These are phyloP conservation scores for Rhodinocichla rosea DNA, from an alignment of 2,113 vertebrate genomes.

Conservation along the genomic window DNA sequence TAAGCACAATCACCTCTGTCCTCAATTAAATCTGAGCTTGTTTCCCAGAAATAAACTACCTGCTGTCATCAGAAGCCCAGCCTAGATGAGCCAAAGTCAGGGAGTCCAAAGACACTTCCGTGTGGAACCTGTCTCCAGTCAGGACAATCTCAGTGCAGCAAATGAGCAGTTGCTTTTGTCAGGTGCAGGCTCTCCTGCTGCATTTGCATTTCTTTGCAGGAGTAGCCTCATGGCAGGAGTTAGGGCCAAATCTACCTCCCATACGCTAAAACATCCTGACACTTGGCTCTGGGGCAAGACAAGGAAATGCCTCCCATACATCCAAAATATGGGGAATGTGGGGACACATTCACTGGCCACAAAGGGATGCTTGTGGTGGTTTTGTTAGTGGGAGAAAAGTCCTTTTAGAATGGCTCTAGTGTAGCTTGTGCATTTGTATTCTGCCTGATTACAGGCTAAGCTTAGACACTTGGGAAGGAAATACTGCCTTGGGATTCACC, in stretches of 20 bases:
- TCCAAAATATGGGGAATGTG: rapidly evolving
- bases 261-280: background rate
- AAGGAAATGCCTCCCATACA: background rate
- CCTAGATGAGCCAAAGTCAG: background rate
- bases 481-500: background rate
- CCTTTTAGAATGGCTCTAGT: background rate
- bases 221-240: background rate
- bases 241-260: background rate
- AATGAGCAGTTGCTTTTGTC: background rate
- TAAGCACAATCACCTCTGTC: background rate
- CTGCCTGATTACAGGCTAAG: background rate
- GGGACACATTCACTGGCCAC: rapidly evolving
- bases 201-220: background rate
- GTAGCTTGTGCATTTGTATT: background rate
- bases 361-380: background rate
- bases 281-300: background rate
- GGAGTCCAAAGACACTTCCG: background rate
- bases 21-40: background rate
- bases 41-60: background rate
- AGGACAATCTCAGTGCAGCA: background rate
- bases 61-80: background rate
- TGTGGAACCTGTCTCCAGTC: background rate
- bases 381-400: background rate
- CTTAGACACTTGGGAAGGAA: background rate
- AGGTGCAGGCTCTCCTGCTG: background rate